Base-by-base conservation (phyloP, 2,113 vertebrate genomes). In the Gymnobelideus leadbeateri region DNA sequence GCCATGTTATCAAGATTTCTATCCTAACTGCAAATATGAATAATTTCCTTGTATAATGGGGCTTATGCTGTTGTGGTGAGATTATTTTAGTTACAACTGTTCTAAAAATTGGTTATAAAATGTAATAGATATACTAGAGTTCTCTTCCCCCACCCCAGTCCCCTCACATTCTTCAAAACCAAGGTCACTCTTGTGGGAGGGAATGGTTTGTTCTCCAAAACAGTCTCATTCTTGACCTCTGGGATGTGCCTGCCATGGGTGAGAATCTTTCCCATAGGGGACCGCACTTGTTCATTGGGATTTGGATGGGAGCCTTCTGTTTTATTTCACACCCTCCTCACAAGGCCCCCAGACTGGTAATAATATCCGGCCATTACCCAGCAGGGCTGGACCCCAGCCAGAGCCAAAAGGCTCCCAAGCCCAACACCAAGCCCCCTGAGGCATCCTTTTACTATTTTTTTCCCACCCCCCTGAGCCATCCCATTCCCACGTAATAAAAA, bases 401-500 rank as follows among this genome's bases (percentile, higher is more conserved):
- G 47, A 31, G 46, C 0, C 3, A 43, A 89, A 54, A 95, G 96
- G 84, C 90, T 90, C 91, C 49, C 91, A 94, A 93, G 91, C 90
- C 51, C 54, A 92, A 92, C 89, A 25, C 57, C 25, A 25, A 54
- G 92, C 94, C 95, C 89, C 93, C 91, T 0, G 46, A 53, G 92
- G 92, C 26, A n/a, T 10, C 23, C 47, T 95, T 90, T 90, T 53
- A 51, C 52, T 68, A 31, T 14, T 51, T 31, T 19, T 89, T 91
- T 94, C 93, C 93, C 93, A 91, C 55, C 0, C 50, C 90, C 84
- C 84, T 92, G 89, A 94, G 95, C 93, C 90, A 91, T 51, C 51
- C 49, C 92, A 37, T 94, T 96, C 92, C 93, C 91, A 93, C 0
- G 11, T 91, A 47, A 91, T 94, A 96, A 96, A 97, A 93, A 89